A percentile compares a stretch with the other conserved stretches of the same genome.
These are phyloP conservation scores for Eristalis intricaria DNA, from an alignment of 2,888 invertebrate species.

Conservation along the genomic window DNA sequence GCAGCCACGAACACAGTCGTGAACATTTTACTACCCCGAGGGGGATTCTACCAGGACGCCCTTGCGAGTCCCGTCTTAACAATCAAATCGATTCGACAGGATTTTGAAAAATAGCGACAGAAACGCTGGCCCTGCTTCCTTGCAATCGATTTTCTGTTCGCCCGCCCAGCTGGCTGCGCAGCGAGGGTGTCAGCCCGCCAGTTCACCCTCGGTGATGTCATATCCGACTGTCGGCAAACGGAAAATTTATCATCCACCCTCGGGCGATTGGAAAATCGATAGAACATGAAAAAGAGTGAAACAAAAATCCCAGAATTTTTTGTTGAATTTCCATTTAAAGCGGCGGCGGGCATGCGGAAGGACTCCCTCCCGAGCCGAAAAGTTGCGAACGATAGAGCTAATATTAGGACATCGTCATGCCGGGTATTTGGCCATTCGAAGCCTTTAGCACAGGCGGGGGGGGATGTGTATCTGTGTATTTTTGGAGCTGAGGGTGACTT, in stretches of 20 bases:
- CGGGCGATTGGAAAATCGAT: slow-evolving; percentile 51
- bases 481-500: background rate
- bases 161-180: slow-evolving; percentile 1
- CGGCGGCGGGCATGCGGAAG: background rate
- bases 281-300: background rate
- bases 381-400: slow-evolving; percentile 29
- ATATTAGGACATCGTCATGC: slow-evolving; percentile 36
- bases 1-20: background rate
- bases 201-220: slow-evolving; percentile 51
- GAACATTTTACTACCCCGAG: slow-evolving; percentile 31
- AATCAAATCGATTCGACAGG: slow-evolving; percentile 43
- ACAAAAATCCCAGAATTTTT: slow-evolving; percentile 15
- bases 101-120: slow-evolving; percentile 32
- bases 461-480: background rate
- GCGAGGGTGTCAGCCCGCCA: slow-evolving; percentile 23
- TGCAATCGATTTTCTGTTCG: slow-evolving; percentile 58
- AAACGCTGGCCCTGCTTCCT: background rate
- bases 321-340: slow-evolving; percentile 57
- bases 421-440: slow-evolving; percentile 14
- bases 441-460: background rate
- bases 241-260: slow-evolving; percentile 11
- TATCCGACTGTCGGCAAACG: slow-evolving; percentile 27
- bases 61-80: slow-evolving; percentile 32
- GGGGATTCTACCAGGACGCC: slow-evolving; percentile 18
- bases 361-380: background rate